These are phyloP conservation scores for Tapirus indicus DNA, from an alignment of 2,797 vertebrate genomes.

Conservation along the genomic window DNA sequence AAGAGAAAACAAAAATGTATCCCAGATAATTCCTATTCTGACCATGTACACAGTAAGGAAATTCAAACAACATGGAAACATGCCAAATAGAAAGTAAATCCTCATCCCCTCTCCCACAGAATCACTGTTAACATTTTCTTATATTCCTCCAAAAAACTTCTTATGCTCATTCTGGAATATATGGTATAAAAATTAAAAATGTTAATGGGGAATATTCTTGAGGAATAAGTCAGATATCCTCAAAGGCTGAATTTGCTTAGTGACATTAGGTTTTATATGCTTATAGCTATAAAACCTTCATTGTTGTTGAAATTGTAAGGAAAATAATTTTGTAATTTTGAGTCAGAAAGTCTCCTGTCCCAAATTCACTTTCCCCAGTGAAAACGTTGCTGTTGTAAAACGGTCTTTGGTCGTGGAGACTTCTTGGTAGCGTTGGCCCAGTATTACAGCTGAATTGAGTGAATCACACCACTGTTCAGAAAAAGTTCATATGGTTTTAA, in stretches of 20 bases:
- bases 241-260: neutral
- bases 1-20: neutral
- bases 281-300: neutral
- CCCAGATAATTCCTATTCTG: neutral
- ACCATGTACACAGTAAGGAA: neutral
- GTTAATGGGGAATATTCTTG: neutral
- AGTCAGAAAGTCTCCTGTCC: neutral
- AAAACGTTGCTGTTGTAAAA: neutral
- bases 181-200: neutral
- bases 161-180: neutral
- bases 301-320: neutral
- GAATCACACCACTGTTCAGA: neutral
- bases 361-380: neutral
- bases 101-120: neutral
- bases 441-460: neutral
- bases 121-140: neutral
- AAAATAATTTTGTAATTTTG: neutral
- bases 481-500: constrained; percentile 8
- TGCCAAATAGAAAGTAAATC: neutral
- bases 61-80: neutral
- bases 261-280: neutral
- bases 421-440: neutral
- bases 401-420: neutral
- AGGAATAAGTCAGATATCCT: neutral
- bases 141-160: neutral